A percentile compares a stretch with the other conserved stretches of the same genome.
Conservation (phyloP, 2,113 vertebrate species). For the Cryptomyrus ogoouensis region DNA sequence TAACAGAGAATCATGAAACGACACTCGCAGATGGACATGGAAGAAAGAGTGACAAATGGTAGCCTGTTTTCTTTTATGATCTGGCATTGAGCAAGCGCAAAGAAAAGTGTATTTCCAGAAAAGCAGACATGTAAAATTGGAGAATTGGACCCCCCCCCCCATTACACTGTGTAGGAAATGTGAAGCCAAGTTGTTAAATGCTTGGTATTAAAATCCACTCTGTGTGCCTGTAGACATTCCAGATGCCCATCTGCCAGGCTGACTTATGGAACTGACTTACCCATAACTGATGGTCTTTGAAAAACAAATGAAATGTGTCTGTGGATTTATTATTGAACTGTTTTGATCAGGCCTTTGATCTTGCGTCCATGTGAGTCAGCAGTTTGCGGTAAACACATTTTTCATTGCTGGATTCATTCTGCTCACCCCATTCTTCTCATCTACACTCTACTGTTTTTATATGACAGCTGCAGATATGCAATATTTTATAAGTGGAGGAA, state of each 20-base stretch:
- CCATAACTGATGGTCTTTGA: conserved; percentile 5
- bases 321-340: background rate
- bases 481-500: background rate
- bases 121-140: background rate
- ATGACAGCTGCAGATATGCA: background rate
- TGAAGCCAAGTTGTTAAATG: background rate
- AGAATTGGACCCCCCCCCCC: background rate
- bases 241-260: background rate
- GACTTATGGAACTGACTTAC: background rate
- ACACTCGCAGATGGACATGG: background rate
- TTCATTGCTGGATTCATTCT: background rate
- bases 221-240: background rate
- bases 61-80: background rate
- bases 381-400: background rate
- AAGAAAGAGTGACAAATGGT: background rate
- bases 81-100: background rate
- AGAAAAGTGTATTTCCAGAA: background rate
- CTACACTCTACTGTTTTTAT: background rate
- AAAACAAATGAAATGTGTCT: background rate
- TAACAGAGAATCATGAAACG: background rate
- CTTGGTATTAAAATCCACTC: background rate
- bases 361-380: background rate
- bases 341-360: conserved; percentile 3
- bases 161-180: background rate
- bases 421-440: background rate